phyloP scores from a whole-genome alignment of 2,113 vertebrate genomes.

The Glaucidium brasilianum region DNA sequence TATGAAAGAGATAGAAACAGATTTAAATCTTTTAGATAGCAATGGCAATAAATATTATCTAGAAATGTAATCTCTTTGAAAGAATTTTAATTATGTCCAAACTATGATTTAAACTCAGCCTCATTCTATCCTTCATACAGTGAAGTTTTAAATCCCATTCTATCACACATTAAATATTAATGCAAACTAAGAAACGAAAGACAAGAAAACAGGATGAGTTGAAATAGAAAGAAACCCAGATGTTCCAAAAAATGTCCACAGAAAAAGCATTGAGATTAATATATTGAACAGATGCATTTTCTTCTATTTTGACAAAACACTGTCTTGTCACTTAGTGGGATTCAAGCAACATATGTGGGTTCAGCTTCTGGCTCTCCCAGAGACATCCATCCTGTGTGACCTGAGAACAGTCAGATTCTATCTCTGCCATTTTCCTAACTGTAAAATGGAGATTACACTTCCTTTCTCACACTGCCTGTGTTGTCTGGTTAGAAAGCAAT shows the following conservation, averaged over 20 bases:
- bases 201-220: not conserved
- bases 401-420: not conserved
- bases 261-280: not conserved
- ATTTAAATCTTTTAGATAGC: not conserved
- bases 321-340: not conserved
- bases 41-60: constrained; percentile 14
- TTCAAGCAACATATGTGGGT: not conserved
- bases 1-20: not conserved
- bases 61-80: constrained; percentile 5
- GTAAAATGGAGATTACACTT: not conserved
- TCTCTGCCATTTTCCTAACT: not conserved
- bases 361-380: not conserved
- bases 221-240: not conserved
- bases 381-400: not conserved
- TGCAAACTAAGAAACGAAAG: not conserved
- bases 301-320: not conserved
- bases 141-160: not conserved
- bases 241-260: not conserved
- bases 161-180: not conserved
- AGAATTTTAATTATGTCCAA: not conserved
- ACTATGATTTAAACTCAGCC: not conserved
- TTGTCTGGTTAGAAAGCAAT: not conserved
- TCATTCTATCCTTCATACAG: not conserved
- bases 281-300: not conserved
- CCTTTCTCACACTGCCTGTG: not conserved